Evolutionary conservation across 1,140 invertebrate species (phyloP), one percentile per base, ranked within the genome.

Genomic region (Ridgeia piscesae): DNA sequence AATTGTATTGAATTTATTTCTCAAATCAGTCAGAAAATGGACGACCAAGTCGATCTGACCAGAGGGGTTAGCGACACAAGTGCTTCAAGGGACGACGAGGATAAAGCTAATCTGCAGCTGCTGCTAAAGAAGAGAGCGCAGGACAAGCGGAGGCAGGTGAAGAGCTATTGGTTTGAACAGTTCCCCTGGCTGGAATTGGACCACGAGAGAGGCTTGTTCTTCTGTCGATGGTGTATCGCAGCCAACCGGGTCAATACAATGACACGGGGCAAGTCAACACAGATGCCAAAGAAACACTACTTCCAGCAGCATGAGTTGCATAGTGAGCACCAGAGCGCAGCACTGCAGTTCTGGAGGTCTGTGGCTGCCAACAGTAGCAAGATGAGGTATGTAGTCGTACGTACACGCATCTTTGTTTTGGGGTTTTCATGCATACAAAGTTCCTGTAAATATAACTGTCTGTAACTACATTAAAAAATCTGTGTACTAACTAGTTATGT

Each of bases 271-370:
- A 77, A 77, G 58, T 77, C 58, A 21, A 77, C 58, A 4, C 58
- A 77, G 58, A 77, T 77, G 58, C 58, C 58, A 77, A 77, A 77
- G 58, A 77, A 77, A 77, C 58, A 77, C 27, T 77, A 77, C 58
- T 77, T 77, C 58, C 58, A 77, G 58, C 58, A 77, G 58, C 58
- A 77, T 21, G 58, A 77, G 27, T 31, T 77, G 17, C 58, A 77
- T 21, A 77, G 58, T 31, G 58, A 77, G 27, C 58, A 77, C 58
- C 58, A 77, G 58, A 14, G 58, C 27, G 58, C 58, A 77, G 58
- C 58, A 77, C 58, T 27, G 58, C 58, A 77, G 17, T 77, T 77
- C 58, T 77, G 58, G 58, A 77, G 58, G 17, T 77, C 58, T 0
- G 58, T 77, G 58, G 58, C 58, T 0, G 58, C 58, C 17, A 77